Percentiles rank a stretch among this genome's conserved stretches.
phyloP scores from a whole-genome alignment of 2,888 invertebrate genomes.

The Melanostoma mellinum region DNA sequence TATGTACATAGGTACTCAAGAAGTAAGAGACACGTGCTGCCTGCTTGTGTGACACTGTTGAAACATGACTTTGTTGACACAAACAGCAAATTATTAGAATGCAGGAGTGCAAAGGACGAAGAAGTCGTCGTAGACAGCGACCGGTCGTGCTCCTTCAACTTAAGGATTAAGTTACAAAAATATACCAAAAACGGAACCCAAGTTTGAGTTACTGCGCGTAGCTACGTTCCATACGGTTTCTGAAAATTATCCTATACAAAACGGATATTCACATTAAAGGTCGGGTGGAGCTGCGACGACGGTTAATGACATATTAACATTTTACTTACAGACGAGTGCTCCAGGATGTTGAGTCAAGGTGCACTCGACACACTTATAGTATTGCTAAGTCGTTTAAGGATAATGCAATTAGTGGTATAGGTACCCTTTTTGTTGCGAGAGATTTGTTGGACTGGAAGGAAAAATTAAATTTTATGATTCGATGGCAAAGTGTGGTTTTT shows the following conservation, averaged over 20 bases:
- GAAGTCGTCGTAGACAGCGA: neutral
- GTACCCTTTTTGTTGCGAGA: conserved; percentile 24
- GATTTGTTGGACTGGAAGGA: conserved; percentile 52
- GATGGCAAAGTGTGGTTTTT: neutral
- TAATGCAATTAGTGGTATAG: conserved; percentile 58
- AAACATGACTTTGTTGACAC: conserved; percentile 72
- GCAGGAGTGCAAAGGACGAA: conserved; percentile 45
- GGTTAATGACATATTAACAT: conserved; percentile 68
- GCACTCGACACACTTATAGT: conserved; percentile 38
- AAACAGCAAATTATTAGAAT: conserved; percentile 60
- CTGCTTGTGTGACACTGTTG: conserved; percentile 57
- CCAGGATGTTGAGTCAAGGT: conserved; percentile 63
- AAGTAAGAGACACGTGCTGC: conserved; percentile 53
- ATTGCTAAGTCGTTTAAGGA: conserved; percentile 50
- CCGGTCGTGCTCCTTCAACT: conserved; percentile 60
- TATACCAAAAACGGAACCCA: conserved; percentile 51
- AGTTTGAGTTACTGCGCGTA: conserved; percentile 44
- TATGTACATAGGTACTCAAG: conserved; percentile 37
- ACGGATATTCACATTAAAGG: conserved; percentile 57
- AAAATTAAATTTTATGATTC: conserved; percentile 37
- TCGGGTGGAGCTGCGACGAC: conserved; percentile 35
- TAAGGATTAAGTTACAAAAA: conserved; percentile 68
- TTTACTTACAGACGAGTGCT: conserved; percentile 60
- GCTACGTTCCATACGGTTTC: conserved; percentile 39
- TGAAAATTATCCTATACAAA: conserved; percentile 56